Percentiles rank a stretch among this genome's conserved stretches.
phyloP scores from a whole-genome alignment of 1,140 invertebrate genomes.

The Drosophila fuyamai region DNA sequence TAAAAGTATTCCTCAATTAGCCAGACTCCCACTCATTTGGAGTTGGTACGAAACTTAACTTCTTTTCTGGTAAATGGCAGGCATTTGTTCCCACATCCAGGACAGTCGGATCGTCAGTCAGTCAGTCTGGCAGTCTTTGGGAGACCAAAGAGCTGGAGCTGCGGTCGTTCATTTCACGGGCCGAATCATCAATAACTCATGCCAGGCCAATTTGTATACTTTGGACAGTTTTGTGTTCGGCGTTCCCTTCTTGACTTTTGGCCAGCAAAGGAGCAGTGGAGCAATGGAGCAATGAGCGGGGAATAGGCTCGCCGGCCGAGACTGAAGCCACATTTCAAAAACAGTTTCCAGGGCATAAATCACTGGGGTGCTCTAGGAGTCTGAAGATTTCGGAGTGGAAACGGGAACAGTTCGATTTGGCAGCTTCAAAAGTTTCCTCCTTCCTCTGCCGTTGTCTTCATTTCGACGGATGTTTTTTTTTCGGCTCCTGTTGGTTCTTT shows the following conservation, averaged over 20 bases:
- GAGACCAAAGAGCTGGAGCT: constrained; percentile 38
- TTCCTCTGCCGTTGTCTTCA: constrained; percentile 6
- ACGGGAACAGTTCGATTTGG: constrained; percentile 67
- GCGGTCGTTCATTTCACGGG: constrained; percentile 77
- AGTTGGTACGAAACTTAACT: constrained; percentile 24
- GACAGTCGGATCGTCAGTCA: constrained; percentile 35
- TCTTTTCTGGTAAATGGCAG: constrained; percentile 61
- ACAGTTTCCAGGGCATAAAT: constrained; percentile 82
- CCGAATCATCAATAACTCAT: constrained; percentile 81
- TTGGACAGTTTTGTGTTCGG: constrained; percentile 76
- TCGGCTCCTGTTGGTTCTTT: constrained; percentile 41
- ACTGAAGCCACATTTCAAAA: constrained; percentile 81
- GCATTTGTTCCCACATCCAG: constrained; percentile 69
- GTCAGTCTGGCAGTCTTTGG: constrained; percentile 17
- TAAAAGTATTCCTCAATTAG: constrained; percentile 59
- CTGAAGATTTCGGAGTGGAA: constrained; percentile 1
- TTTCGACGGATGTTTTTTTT: constrained; percentile 22
- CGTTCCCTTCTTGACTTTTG: constrained; percentile 68
- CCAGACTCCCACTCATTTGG: constrained; percentile 38
- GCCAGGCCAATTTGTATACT: constrained; percentile 81
- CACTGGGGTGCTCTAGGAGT: constrained; percentile 69
- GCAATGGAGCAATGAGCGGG: constrained; percentile 48
- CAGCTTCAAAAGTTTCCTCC: constrained; percentile 45
- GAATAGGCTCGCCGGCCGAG: constrained; percentile 40
- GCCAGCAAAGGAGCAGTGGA: constrained; percentile 59